phyloP scores from a whole-genome alignment of 2,888 invertebrate species.

The Cordilura impudica region DNA sequence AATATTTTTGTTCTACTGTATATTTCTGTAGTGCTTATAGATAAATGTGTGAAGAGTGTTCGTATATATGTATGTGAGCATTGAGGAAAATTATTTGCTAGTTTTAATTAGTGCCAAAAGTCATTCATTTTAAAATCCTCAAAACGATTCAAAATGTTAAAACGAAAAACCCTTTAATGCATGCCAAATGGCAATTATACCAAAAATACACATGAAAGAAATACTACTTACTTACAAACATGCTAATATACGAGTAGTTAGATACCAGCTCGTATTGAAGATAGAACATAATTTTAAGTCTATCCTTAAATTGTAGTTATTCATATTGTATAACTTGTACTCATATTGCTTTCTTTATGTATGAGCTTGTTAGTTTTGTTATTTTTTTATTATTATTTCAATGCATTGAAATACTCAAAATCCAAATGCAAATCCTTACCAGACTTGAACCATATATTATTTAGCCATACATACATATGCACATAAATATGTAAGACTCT shows the following conservation, averaged over 20 bases:
- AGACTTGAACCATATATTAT: conserved; percentile 39
- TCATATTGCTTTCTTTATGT: background rate
- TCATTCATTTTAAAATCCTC: conserved; percentile 65
- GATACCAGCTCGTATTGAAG: background rate
- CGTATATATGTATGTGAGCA: background rate
- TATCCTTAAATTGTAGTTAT: conserved; percentile 21
- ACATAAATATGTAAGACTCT: background rate
- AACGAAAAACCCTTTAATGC: conserved; percentile 35
- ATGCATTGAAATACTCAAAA: conserved; percentile 46
- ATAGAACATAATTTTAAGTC: conserved; percentile 11
- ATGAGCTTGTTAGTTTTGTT: background rate
- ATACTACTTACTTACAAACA: too few relatives aligned
- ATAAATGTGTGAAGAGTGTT: background rate
- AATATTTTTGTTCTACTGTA: too few relatives aligned
- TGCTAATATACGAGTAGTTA: conserved; percentile 1
- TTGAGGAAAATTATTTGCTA: conserved; percentile 69
- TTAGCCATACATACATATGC: conserved; percentile 32
- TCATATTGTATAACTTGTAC: conserved; percentile 1
- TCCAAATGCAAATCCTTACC: conserved; percentile 45
- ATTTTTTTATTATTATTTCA: conserved; percentile 21
- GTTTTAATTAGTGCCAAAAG: conserved; percentile 75
- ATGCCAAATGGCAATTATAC: conserved; percentile 55
- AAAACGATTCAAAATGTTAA: conserved; percentile 53
- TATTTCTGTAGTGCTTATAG: too few relatives aligned
- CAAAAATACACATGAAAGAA: background rate